phyloP scores from a whole-genome alignment of 2,113 vertebrate species.

The Nansenia antarctica region DNA sequence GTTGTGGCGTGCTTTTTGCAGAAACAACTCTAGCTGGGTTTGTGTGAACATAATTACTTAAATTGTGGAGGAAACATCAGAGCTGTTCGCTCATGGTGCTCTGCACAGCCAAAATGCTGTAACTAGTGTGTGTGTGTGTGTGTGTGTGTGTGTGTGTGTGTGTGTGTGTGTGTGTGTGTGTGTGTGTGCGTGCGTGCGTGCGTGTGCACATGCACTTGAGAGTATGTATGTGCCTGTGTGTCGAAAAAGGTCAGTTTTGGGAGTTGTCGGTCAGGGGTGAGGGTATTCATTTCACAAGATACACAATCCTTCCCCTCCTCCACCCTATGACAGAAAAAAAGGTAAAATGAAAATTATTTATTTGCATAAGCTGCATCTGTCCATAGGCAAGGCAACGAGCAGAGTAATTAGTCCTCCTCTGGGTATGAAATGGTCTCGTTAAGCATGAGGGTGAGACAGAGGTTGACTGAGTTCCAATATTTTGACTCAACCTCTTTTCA shows the following conservation, averaged over 20 bases:
- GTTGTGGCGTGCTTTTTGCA: no score
- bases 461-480: conserved; percentile 1
- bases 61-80: no score
- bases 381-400: conserved; percentile 35
- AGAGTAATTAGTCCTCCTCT: conserved; percentile 30
- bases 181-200: neutral
- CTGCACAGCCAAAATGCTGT: no score
- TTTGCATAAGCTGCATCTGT: conserved; percentile 45
- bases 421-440: conserved; percentile 39
- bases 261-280: no score
- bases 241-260: no score
- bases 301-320: neutral
- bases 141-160: neutral
- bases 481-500: neutral
- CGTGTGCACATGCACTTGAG: neutral
- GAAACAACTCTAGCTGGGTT: no score
- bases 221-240: neutral
- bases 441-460: conserved; percentile 22
- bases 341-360: conserved; percentile 24
- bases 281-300: neutral
- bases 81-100: no score
- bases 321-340: neutral
- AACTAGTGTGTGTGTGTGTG: neutral
- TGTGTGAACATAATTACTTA: no score
- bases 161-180: no score